Conservation (phyloP, 2,797 vertebrate genomes). For the Poliocrania exsul region DNA sequence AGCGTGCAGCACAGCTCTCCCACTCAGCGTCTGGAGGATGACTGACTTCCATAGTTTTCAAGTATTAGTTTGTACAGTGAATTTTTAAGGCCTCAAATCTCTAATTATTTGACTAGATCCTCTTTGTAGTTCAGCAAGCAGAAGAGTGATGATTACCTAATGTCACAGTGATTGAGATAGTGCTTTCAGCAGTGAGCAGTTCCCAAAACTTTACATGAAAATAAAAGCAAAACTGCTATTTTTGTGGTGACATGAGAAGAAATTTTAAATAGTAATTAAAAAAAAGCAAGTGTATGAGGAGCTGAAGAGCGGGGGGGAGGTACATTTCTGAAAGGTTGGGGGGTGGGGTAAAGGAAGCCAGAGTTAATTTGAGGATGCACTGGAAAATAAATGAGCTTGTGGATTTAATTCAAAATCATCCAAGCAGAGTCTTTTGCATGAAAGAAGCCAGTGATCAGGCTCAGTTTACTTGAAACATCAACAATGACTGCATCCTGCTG, state of each 20-base stretch:
- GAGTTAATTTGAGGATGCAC: conserved; percentile 73
- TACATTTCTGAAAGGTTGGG: not conserved
- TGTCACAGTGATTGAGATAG: not conserved
- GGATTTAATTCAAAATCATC: conserved; percentile 76
- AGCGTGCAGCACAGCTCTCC: not conserved
- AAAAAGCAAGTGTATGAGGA: not conserved
- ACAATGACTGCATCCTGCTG: conserved; percentile 63
- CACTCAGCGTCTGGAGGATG: conserved; percentile 19
- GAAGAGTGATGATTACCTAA: not conserved
- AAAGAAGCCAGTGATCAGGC: conserved; percentile 66
- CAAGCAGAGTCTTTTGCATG: conserved; percentile 74
- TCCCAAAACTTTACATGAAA: not conserved
- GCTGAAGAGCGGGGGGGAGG: not conserved
- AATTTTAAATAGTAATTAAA: not conserved
- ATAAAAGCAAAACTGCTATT: not conserved
- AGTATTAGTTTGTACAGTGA: conserved; percentile 1
- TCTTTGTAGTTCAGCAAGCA: not conserved
- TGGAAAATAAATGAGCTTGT: conserved; percentile 77
- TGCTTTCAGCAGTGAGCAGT: not conserved
- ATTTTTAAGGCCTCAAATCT: not conserved
- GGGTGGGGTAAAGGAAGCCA: conserved; percentile 34
- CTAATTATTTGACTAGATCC: conserved; percentile 1
- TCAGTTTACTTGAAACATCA: conserved; percentile 60
- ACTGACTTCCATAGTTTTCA: not conserved
- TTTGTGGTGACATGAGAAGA: not conserved